Percentiles rank a stretch among this genome's conserved stretches.
Conservation (phyloP, 2,797 vertebrate genomes). For the Hyperoplus lanceolatus region DNA sequence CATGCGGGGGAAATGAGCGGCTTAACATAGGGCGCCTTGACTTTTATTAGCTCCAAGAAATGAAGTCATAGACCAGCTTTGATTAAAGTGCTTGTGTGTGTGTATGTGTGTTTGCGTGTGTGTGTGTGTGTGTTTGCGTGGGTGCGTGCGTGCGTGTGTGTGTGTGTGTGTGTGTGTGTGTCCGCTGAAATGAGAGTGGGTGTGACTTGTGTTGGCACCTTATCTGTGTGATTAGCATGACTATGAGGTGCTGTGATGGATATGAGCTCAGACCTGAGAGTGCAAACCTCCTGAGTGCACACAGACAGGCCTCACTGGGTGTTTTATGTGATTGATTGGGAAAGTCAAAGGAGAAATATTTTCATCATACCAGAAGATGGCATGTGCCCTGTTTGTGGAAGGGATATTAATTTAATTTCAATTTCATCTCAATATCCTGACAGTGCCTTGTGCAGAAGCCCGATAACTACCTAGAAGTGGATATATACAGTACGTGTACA, state of each 20-base stretch:
- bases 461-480: constrained; percentile 5
- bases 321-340: constrained; percentile 40
- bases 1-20: constrained; percentile 9
- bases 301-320: not conserved
- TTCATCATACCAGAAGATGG: constrained; percentile 33
- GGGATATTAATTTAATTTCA: constrained; percentile 25
- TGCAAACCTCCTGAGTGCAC: not conserved
- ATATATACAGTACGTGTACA: not conserved
- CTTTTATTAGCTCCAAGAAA: constrained; percentile 37
- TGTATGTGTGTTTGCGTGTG: not conserved
- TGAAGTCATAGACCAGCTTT: constrained; percentile 11
- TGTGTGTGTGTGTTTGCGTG: not conserved
- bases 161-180: constrained; percentile 15
- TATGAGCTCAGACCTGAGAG: constrained; percentile 10
- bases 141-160: constrained; percentile 15
- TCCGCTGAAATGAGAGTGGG: constrained; percentile 37
- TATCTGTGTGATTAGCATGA: constrained; percentile 49
- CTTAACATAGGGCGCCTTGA: constrained; percentile 8
- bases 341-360: constrained; percentile 41
- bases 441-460: constrained; percentile 8
- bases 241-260: constrained; percentile 34
- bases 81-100: constrained; percentile 29
- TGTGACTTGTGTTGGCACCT: constrained; percentile 51
- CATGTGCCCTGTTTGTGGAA: constrained; percentile 12
- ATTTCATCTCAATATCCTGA: constrained; percentile 8